These are phyloP conservation scores for Zeus faber DNA, from an alignment of 2,113 vertebrate species.

Conservation along the genomic window DNA sequence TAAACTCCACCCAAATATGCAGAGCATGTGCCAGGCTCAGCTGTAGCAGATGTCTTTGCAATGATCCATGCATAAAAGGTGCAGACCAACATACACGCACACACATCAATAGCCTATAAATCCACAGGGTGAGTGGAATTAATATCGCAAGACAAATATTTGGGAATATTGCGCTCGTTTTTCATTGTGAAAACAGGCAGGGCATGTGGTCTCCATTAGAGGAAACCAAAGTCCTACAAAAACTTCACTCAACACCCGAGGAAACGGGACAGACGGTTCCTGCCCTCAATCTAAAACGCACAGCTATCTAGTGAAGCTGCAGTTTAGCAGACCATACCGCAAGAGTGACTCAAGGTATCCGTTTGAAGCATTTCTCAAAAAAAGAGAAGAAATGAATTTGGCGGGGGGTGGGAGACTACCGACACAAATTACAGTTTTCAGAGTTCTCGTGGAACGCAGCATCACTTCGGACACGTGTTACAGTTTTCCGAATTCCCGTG, in stretches of 20 bases:
- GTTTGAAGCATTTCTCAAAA: too few species aligned
- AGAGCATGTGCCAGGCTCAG: too few species aligned
- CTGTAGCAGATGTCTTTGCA: too few species aligned
- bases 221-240: conserved; percentile 24
- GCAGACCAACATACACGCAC: too few species aligned
- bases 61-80: too few species aligned
- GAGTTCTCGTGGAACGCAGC: too few species aligned
- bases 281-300: conserved; percentile 17
- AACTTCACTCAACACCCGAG: conserved; percentile 12
- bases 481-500: too few species aligned
- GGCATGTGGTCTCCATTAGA: conserved; percentile 49
- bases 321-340: not conserved
- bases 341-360: not conserved
- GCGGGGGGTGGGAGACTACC: too few species aligned
- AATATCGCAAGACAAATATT: conserved; percentile 43
- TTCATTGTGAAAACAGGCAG: conserved; percentile 28
- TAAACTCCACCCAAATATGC: too few species aligned
- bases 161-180: conserved; percentile 30
- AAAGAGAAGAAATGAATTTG: too few species aligned
- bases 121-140: conserved; percentile 25
- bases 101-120: conserved; percentile 22
- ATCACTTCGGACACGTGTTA: too few species aligned
- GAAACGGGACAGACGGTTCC: conserved; percentile 13
- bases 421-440: too few species aligned
- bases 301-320: conserved; percentile 8